Evolutionary conservation across 2,113 vertebrate genomes (phyloP).

Genomic region (Strix uralensis): DNA sequence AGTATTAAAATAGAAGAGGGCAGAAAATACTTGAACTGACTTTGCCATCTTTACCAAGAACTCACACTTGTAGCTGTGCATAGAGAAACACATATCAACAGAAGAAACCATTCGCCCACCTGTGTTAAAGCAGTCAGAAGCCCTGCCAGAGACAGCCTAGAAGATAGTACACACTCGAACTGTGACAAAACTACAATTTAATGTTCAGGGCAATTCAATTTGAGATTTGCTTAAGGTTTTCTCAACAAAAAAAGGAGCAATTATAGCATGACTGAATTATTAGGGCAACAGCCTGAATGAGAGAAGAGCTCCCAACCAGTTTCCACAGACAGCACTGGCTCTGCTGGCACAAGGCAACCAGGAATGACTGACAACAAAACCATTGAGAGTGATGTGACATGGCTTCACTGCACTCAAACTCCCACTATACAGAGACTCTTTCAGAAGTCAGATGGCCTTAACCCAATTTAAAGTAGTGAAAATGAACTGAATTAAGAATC

Average conservation of each 20-base stretch:
- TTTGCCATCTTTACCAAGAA: background rate
- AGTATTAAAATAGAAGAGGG: background rate
- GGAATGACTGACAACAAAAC: fast-evolving
- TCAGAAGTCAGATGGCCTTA: background rate
- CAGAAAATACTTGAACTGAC: background rate
- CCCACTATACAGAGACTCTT: background rate
- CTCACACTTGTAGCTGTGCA: background rate
- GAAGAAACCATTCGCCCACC: background rate
- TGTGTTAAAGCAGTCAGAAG: background rate
- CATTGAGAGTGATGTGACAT: fast-evolving
- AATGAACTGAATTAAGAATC: background rate
- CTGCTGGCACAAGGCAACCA: background rate
- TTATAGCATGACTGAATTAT: background rate
- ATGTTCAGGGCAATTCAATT: background rate
- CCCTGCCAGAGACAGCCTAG: background rate
- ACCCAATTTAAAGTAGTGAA: background rate
- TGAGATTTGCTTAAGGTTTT: background rate
- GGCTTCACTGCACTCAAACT: background rate
- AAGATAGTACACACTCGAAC: fast-evolving
- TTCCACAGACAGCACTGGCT: background rate
- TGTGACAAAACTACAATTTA: background rate
- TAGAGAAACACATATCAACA: fast-evolving
- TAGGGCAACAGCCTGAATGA: background rate
- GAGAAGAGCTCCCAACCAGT: background rate
- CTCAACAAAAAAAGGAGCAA: background rate